Base-by-base conservation (phyloP, 2,888 invertebrate genomes). In the Nyleta sp. region DNA sequence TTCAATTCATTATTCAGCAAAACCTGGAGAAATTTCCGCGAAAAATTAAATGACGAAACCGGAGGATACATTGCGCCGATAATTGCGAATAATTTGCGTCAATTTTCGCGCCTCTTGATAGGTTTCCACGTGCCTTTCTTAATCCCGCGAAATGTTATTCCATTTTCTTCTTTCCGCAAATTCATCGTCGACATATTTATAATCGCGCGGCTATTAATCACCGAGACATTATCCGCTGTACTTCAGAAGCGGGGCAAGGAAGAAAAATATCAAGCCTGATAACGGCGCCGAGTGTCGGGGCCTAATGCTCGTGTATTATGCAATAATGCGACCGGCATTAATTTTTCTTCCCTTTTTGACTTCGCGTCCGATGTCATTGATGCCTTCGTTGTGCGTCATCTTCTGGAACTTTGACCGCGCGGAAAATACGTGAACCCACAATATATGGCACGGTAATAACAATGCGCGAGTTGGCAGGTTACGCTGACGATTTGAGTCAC, bases 381-480 rank as follows among this genome's bases (percentile, higher is more conserved):
- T 11, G 18, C 57, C n/a, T 13, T 20, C 52, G 40, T 42, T 20
- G 62, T 62, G 57, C 68, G 68, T 75, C 75, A 68, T 68, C 57
- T 70, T 75, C 48, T 48, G 38, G 68, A 62, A 75, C 68, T 70
- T 70, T 68, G 62, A 75, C 62, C 68, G 55, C 24, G 46, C 40
- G 42, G 42, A 64, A 68, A 68, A 62, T 62, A 48, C 42, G 33
- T 24, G 67, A 67, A 67, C 38, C 40, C 48, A 46, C 67, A 20
- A 17, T 44, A 17, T 48, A 55, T 48, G 18, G 48, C 35, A 15
- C 31, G 20, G 42, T 64, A 70, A 70, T 70, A 60, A 60, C 53
- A 68, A 68, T 60, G 67, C 53, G 46, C 67, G 18, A 31, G 59
- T 74, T 60, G 52, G 59, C 74, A 60, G 44, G 44, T 67, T 57